Percentiles rank a stretch among this genome's conserved stretches.
Conservation (phyloP, 2,797 vertebrate species). For the Neosilurus hyrtlii region DNA sequence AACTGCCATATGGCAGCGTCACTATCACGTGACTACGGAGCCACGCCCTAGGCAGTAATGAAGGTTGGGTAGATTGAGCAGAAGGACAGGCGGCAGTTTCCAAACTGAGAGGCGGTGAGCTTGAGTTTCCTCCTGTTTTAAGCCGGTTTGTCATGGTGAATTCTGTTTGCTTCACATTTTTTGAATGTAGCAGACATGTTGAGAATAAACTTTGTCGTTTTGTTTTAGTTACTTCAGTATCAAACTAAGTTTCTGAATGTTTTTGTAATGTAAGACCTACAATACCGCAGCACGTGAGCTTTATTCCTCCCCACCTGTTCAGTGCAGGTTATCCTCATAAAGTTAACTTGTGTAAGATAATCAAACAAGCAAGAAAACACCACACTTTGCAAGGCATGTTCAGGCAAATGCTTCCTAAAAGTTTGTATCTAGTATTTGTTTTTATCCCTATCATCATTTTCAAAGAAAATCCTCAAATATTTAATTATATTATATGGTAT, state of each 20-base stretch:
- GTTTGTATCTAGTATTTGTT: no score
- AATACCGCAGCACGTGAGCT: neutral
- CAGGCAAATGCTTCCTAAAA: neutral
- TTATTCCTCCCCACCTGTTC: neutral
- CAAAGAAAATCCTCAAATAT: no score
- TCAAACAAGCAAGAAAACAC: neutral
- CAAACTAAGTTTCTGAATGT: neutral
- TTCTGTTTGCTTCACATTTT: neutral
- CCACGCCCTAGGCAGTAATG: slow-evolving; percentile 4
- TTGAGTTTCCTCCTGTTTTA: neutral
- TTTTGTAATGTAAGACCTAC: neutral
- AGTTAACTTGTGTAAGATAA: neutral
- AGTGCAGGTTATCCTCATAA: neutral
- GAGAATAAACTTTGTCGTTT: neutral
- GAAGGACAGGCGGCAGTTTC: neutral
- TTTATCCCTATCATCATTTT: no score
- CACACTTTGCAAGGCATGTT: neutral
- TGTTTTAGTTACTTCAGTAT: neutral
- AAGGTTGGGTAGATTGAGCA: neutral
- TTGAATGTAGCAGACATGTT: neutral
- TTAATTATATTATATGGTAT: no score
- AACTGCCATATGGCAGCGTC: no score
- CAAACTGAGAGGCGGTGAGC: neutral
- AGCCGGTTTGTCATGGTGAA: neutral
- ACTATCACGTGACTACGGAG: slow-evolving; percentile 6